A percentile compares a stretch with the other conserved stretches of the same genome.
Evolutionary conservation across 2,113 vertebrate species (phyloP).

Genomic region (Danio rerio): GRCz12tu NC_133176.1:50584001-50584500

Average conservation of each 20-base stretch:
- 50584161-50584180: constrained; percentile 40
- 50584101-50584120: not conserved
- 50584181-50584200: constrained; percentile 43
- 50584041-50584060: too few relatives aligned
- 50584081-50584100: too few relatives aligned
- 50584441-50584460: too few relatives aligned
- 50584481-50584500: too few relatives aligned
- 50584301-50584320: constrained; percentile 34
- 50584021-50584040: too few relatives aligned
- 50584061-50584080: too few relatives aligned
- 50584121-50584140: not conserved
- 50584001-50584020: too few relatives aligned
- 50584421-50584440: too few relatives aligned
- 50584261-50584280: constrained; percentile 49
- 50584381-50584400: too few relatives aligned
- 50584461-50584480: too few relatives aligned
- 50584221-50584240: not conserved
- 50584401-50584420: too few relatives aligned
- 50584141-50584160: not conserved
- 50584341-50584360: not conserved
- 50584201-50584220: constrained; percentile 20
- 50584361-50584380: too few relatives aligned
- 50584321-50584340: constrained; percentile 21
- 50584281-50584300: constrained; percentile 41
- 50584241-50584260: constrained; percentile 42